Base-by-base conservation (phyloP, 2,888 invertebrate species). In the Aelia acuminata region DNA sequence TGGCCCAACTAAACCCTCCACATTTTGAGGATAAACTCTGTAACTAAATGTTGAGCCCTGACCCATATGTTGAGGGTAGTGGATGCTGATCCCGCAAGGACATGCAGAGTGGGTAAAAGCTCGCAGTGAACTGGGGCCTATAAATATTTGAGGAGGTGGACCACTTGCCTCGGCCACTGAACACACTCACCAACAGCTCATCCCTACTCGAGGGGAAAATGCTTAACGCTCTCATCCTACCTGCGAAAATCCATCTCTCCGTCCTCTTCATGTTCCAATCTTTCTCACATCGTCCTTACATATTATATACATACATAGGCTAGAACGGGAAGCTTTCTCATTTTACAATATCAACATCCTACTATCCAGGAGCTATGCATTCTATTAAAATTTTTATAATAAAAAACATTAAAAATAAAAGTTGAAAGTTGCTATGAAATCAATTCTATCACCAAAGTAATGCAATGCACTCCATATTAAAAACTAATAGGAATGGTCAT, bases 81-180 rank as follows among this genome's bases (percentile, higher is more conserved):
- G 63, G 15, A 18, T 22, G 35, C 31, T 18, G 63, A 35, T 15
- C 63, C 57, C 31, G 5, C 18, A 70, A 35, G 63, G 31, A 70
- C 63, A 70, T 70, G 63, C 63, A 70, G 63, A 70, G 63, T 35
- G 63, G 63, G 4, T 70, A 20, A 70, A 35, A 18, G 63, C 63
- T 70, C 31, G 13, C 63, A 8, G 26, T 18, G 26, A 31, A 13
- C 1, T 18, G 35, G 15, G 7, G 18, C 22, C 63, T 35, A 70
- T 70, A 70, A 70, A 70, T 70, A 70, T 70, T 70, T 70, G 63
- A 70, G 35, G 31, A 35, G 63, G 3, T 35, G n/a, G 63, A 70
- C 63, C 63, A 70, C 31, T 70, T 18, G 63, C 35, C 63, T 35
- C 35, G 20, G 63, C 63, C 63, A 35, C 63, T 70, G 8, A 35